Evolutionary conservation across 2,888 invertebrate genomes (phyloP), one percentile per base, ranked within the genome.

Genomic region (Caradrina clavipalpis): DNA sequence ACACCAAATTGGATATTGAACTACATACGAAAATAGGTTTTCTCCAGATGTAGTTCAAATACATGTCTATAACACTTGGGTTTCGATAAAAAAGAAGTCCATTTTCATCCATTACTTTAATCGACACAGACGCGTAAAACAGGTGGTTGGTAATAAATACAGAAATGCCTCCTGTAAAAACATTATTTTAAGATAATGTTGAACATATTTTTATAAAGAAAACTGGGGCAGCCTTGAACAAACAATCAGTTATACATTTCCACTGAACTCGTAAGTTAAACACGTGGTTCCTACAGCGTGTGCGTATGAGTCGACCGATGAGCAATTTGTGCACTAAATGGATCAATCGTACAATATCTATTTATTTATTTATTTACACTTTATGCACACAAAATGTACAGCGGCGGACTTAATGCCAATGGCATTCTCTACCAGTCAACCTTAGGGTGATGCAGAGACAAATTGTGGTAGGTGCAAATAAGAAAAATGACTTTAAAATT

Each of bases 161-260:
- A 69, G 54, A 76, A 73, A 77, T 75, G 73, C 67, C 69, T 75
- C 67, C 59, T 67, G 73, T 73, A 71, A 80, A 76, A 77, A 80
- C 75, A 76, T 81, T 82, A 80, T 83, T 82, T 78, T 74, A 76
- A 70, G 76, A 77, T 82, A 82, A 82, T 78, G 71, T 68, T 70
- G 50, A 85, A 82, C 75, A 82, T 81, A 84, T 81, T 82, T 78
- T 84, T 81, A 78, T 73, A 72, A 74, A 82, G 72, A 78, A 85
- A 84, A 78, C 75, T 81, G 57, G 83, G 85, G 73, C 85, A 84
- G 72, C 85, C 81, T 82, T 85, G 69, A 74, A 76, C 76, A 77
- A 85, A 82, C 85, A 82, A 85, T 84, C 83, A 75, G 74, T 75
- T 78, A 74, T 78, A 77, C 72, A 77, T 84, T 82, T 85, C 79